A percentile compares a stretch with the other conserved stretches of the same genome.
Conservation (phyloP, 2,888 invertebrate species). For the Xanthia togata region DNA sequence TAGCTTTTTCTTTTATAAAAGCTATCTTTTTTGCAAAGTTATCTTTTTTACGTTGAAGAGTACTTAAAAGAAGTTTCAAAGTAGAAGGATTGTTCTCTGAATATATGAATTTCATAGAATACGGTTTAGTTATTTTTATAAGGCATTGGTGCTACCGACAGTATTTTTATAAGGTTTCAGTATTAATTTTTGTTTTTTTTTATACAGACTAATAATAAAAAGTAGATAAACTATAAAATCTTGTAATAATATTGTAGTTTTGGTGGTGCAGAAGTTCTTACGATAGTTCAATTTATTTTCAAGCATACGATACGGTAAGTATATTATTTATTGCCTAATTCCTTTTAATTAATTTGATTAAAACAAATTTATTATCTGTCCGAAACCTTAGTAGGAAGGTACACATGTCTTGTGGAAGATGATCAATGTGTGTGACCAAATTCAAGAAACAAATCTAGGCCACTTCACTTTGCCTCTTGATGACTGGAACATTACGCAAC, state of each 20-base stretch:
- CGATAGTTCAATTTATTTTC: too few species aligned
- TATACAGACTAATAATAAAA: too few species aligned
- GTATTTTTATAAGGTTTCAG: background rate
- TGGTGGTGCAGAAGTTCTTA: too few species aligned
- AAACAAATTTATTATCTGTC: background rate
- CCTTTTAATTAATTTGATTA: too few species aligned
- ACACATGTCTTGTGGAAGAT: too few species aligned
- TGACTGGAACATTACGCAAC: background rate
- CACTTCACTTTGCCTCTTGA: conserved; percentile 16
- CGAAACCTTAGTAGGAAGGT: background rate
- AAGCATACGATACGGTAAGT: too few species aligned
- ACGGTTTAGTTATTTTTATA: conserved; percentile 29
- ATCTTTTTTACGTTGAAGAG: conserved; percentile 61
- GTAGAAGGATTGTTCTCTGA: conserved; percentile 50
- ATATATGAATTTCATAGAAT: conserved; percentile 55
- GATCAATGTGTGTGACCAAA: background rate
- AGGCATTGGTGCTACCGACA: background rate
- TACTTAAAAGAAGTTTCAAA: conserved; percentile 51
- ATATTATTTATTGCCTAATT: too few species aligned
- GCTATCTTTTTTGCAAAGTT: conserved; percentile 47
- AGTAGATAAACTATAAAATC: too few species aligned
- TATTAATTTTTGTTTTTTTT: background rate
- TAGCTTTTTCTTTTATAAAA: conserved; percentile 58
- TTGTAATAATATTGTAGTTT: too few species aligned
- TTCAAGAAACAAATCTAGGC: background rate